Evolutionary conservation across 2,888 invertebrate genomes (phyloP).

Genomic region (Pelosia muscerda): DNA sequence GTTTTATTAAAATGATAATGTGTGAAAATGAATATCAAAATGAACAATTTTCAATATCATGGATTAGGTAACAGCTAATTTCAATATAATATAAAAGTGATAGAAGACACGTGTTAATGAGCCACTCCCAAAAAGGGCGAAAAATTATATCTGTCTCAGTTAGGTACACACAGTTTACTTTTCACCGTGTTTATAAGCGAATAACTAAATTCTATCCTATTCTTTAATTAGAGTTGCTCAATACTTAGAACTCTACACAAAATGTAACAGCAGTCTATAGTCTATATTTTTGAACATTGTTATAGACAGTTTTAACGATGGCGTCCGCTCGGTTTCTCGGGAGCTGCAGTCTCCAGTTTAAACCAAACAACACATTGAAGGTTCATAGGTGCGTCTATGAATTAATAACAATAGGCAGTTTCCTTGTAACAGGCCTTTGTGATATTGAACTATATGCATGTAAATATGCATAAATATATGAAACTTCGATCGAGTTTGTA

Average conservation of each 20-base stretch:
- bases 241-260: slow-evolving; percentile 25
- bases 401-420: slow-evolving; percentile 80
- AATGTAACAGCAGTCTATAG: background rate
- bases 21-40: background rate
- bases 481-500: slow-evolving; percentile 36
- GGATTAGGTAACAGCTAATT: background rate
- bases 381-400: slow-evolving; percentile 71
- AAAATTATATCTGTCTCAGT: too few species aligned
- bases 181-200: too few species aligned
- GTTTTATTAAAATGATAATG: background rate
- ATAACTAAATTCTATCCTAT: too few species aligned
- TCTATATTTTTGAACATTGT: slow-evolving; percentile 26
- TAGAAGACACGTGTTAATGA: background rate
- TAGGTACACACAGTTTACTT: too few species aligned
- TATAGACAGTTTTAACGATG: slow-evolving; percentile 33
- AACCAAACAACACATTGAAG: slow-evolving; percentile 73
- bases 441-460: slow-evolving; percentile 62
- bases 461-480: slow-evolving; percentile 48
- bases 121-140: too few species aligned
- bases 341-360: slow-evolving; percentile 68
- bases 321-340: slow-evolving; percentile 64
- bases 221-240: background rate
- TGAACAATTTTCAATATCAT: background rate
- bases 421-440: slow-evolving; percentile 81
- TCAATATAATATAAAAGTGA: background rate